These are phyloP conservation scores for Hypselothyrea guttata DNA, from an alignment of 2,888 invertebrate genomes.

Conservation along the genomic window DNA sequence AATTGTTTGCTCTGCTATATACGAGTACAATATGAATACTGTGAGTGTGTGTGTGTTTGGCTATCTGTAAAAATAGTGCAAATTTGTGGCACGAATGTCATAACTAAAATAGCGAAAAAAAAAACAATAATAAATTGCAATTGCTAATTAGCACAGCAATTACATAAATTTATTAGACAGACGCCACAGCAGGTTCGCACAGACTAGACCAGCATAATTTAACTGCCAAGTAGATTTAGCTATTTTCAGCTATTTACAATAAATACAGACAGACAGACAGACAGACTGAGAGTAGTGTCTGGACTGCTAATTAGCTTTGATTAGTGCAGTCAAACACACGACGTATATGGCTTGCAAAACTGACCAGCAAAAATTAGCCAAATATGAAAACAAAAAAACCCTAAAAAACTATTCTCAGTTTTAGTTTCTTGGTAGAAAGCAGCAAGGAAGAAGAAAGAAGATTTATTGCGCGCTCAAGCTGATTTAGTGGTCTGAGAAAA, in stretches of 20 bases:
- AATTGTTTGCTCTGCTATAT: constrained; percentile 48
- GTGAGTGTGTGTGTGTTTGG: constrained; percentile 20
- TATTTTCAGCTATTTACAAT: constrained; percentile 32
- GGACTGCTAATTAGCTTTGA: constrained; percentile 63
- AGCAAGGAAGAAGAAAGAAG: neutral
- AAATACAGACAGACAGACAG: constrained; percentile 4
- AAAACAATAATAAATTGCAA: constrained; percentile 34
- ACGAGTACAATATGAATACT: constrained; percentile 4
- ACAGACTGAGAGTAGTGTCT: constrained; percentile 21
- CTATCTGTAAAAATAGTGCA: constrained; percentile 50
- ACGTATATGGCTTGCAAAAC: constrained; percentile 13
- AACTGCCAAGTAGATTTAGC: constrained; percentile 38
- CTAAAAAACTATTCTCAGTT: neutral
- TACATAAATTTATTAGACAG: constrained; percentile 67
- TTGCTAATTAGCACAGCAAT: constrained; percentile 70
- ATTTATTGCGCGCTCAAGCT: neutral
- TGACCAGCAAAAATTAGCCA: neutral
- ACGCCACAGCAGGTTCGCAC: constrained; percentile 48
- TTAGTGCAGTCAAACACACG: constrained; percentile 47
- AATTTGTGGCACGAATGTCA: constrained; percentile 66
- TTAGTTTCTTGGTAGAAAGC: neutral
- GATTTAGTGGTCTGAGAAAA: neutral
- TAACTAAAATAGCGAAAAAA: constrained; percentile 43
- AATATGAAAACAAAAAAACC: neutral
- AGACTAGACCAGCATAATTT: constrained; percentile 14